Conservation (phyloP, 2,797 vertebrate genomes). For the Lerista edwardsae region DNA sequence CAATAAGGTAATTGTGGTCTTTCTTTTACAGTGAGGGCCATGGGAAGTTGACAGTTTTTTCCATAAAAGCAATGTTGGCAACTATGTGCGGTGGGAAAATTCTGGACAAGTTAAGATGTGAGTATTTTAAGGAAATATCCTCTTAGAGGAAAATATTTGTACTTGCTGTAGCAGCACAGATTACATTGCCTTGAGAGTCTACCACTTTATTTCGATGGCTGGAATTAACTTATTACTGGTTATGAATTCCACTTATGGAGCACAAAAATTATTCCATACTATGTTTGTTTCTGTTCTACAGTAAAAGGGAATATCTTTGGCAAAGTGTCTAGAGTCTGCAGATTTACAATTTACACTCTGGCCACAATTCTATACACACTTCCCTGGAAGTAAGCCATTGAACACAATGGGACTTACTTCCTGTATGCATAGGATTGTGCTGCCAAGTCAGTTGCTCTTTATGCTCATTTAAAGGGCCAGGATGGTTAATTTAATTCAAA, state of each 20-base stretch:
- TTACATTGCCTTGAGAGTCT: not conserved
- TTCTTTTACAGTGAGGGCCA: conserved; percentile 89
- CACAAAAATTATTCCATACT: fast-evolving
- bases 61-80: conserved; percentile 94
- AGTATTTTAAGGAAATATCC: conserved; percentile 72
- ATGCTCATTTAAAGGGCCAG: no score
- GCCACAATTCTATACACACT: no score
- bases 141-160: not conserved
- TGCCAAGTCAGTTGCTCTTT: no score
- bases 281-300: not conserved
- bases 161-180: not conserved
- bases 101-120: conserved; percentile 96
- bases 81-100: conserved; percentile 98
- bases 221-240: not conserved
- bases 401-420: no score
- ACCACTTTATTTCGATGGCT: no score
- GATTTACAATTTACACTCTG: not conserved
- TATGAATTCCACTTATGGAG: conserved; percentile 48
- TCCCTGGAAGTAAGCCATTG: no score
- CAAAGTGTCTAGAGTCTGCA: no score
- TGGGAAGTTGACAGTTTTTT: conserved; percentile 96
- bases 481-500: no score
- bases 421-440: no score
- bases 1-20: conserved; percentile 14
- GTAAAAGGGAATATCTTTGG: no score